Evolutionary conservation across 2,888 invertebrate species (phyloP).

Genomic region (Dryadula phaetusa): DNA sequence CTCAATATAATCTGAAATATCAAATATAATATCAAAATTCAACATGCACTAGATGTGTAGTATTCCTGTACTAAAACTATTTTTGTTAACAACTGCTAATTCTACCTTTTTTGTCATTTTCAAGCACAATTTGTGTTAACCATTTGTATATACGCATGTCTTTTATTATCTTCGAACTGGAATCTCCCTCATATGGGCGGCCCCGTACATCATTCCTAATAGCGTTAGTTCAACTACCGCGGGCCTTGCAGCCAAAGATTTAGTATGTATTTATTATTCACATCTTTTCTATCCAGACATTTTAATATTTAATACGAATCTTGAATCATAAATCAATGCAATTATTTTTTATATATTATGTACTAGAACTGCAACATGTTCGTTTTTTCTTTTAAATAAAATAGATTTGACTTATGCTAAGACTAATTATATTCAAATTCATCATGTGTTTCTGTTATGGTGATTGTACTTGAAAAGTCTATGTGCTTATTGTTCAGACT

Average conservation of each 20-base stretch:
- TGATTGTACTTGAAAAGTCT: constrained; percentile 34
- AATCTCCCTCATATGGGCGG: constrained; percentile 31
- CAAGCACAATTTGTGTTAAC: background rate
- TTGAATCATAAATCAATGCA: constrained; percentile 23
- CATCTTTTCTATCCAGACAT: background rate
- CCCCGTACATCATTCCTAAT: constrained; percentile 31
- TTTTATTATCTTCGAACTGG: background rate
- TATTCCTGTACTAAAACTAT: background rate
- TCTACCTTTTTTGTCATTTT: background rate
- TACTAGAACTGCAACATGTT: constrained; percentile 6
- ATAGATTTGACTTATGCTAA: constrained; percentile 5
- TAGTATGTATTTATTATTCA: constrained; percentile 30
- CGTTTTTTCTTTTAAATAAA: background rate
- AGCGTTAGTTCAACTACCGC: constrained; percentile 27
- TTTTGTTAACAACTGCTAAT: background rate
- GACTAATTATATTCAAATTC: constrained; percentile 14
- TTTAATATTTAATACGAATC: constrained; percentile 10
- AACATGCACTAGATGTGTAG: background rate
- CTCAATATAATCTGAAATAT: background rate
- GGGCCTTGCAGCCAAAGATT: constrained; percentile 42
- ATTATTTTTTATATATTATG: constrained; percentile 22
- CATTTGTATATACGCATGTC: constrained; percentile 3
- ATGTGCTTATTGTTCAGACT: constrained; percentile 33
- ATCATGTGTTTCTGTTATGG: constrained; percentile 28
- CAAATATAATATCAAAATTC: too few relatives aligned